A percentile compares a stretch with the other conserved stretches of the same genome.
Evolutionary conservation across 2,113 vertebrate species (phyloP).

Genomic region (Carassius gibelio): DNA sequence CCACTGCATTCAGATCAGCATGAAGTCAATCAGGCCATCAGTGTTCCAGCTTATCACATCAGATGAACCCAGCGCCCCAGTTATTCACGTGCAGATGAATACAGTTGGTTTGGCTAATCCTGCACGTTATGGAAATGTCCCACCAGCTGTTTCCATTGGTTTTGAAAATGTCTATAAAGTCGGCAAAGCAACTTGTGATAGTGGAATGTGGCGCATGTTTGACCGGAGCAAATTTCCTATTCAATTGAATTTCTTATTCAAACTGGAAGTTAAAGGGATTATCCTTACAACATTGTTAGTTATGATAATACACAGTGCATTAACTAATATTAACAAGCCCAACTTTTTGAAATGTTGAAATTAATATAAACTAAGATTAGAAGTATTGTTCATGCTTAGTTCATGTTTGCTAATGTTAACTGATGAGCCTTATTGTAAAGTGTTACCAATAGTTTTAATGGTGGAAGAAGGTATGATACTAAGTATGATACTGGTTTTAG

Average conservation of each 20-base stretch:
- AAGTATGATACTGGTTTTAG: too few species aligned
- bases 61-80: background rate
- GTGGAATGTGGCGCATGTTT: background rate
- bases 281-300: too few species aligned
- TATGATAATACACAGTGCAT: too few species aligned
- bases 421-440: too few species aligned
- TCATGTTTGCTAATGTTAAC: too few species aligned
- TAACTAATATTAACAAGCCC: too few species aligned
- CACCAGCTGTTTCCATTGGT: background rate
- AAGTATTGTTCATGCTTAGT: too few species aligned
- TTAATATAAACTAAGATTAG: too few species aligned
- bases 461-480: too few species aligned
- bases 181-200: background rate
- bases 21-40: conserved; percentile 10
- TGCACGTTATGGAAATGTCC: background rate
- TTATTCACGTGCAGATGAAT: background rate
- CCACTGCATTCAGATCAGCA: background rate
- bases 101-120: background rate
- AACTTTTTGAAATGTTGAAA: too few species aligned
- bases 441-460: too few species aligned
- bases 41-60: background rate
- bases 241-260: background rate
- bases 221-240: background rate
- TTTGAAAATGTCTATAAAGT: conserved; percentile 3
- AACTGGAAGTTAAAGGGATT: background rate